A percentile compares a stretch with the other conserved stretches of the same genome.
Evolutionary conservation across 2,113 vertebrate genomes (phyloP).

Genomic region (Turnix velox): DNA sequence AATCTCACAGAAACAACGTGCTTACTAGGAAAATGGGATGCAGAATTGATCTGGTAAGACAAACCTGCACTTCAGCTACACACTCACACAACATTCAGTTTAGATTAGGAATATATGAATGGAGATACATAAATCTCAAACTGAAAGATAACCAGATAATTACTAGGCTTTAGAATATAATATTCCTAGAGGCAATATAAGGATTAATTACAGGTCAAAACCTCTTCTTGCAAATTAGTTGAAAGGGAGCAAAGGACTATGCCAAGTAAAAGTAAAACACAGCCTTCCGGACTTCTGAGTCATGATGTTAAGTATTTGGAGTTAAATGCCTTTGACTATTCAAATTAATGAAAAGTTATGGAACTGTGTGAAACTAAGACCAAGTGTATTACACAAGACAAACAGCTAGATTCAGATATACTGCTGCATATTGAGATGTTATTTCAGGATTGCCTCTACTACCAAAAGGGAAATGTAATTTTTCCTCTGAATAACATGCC

Average conservation of each 20-base stretch:
- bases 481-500: neutral
- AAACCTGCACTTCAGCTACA: neutral
- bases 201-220: neutral
- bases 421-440: neutral
- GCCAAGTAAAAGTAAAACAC: neutral
- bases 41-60: neutral
- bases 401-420: neutral
- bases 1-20: neutral
- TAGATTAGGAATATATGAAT: neutral
- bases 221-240: neutral
- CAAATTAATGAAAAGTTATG: neutral
- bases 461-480: neutral
- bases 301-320: neutral
- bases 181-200: neutral
- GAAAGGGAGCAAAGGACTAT: neutral
- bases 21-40: neutral
- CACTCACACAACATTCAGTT: neutral
- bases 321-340: neutral
- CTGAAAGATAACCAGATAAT: neutral
- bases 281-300: neutral
- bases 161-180: neutral
- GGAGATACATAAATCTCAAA: neutral
- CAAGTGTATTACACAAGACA: neutral
- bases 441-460: neutral
- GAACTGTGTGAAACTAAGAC: neutral